Base-by-base conservation (phyloP, 2,888 invertebrate genomes). In the Volucella inflata region DNA sequence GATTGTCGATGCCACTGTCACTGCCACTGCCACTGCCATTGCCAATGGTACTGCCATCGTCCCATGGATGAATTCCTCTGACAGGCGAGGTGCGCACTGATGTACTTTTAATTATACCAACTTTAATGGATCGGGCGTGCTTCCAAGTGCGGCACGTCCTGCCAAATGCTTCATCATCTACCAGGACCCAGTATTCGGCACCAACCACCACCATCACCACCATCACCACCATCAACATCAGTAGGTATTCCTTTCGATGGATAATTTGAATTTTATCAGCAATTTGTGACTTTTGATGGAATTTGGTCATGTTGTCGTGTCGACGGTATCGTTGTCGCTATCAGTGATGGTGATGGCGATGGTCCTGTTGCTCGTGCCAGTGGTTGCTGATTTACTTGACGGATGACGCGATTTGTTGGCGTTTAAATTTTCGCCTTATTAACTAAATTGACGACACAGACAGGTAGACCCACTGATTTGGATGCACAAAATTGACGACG, bases 41-140 rank as follows among this genome's bases (percentile, higher is more conserved):
- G 80, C 81, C 72, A 79, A 46, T 74, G 40, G 65, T 42, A 60
- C 62, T 59, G 30, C 59, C 77, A n/a, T 70, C 48, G 71, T 51
- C 60, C 38, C 60, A 50, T 21, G 68, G 51, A 53, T 60, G 70
- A n/a, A 75, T 62, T 68, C 68, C 68, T 46, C 51, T 57, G 70
- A 62, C 51, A 44, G 68, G 67, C 36, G 48, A 12, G 57, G 38
- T 59, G 44, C 62, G 48, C 85, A 72, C 85, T 85, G 85, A 85
- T 85, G 85, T 64, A 85, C 85, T 85, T 85, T 85, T 85, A 85
- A 85, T 85, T 85, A 85, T 85, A 85, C 68, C 76, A 77, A 85
- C 64, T 85, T 85, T 85, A 85, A 85, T 85, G 85, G 81, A 10
- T 62, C 51, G 62, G 72, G 57, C 81, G 67, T 77, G 76, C 72